A percentile compares a stretch with the other conserved stretches of the same genome.
Conservation (phyloP, 92 coral and sea anemone genomes). For the Siderastrea radians region DNA sequence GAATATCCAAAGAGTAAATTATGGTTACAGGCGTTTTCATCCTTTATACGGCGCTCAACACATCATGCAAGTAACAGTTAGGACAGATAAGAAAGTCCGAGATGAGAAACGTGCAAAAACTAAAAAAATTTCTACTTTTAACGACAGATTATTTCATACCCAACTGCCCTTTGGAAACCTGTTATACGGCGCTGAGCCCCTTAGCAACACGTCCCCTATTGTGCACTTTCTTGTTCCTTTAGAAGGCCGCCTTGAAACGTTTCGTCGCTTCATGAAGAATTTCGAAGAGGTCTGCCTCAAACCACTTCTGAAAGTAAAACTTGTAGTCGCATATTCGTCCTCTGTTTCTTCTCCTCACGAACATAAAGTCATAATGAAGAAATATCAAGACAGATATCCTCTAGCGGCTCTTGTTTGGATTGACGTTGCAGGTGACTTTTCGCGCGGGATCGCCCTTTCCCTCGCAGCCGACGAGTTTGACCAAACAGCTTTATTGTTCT, state of each 20-base stretch:
- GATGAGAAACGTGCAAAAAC: not conserved
- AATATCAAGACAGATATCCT: conserved; percentile 83
- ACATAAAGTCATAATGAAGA: conserved; percentile 70
- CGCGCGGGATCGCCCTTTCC: conserved; percentile 90
- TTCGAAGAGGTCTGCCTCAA: conserved; percentile 89
- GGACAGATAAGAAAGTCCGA: conserved; percentile 76
- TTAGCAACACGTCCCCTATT: conserved; percentile 26
- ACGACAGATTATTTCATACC: conserved; percentile 72
- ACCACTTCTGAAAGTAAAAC: conserved; percentile 78
- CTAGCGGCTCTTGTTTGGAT: conserved; percentile 88
- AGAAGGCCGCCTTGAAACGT: conserved; percentile 83
- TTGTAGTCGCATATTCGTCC: conserved; percentile 88
- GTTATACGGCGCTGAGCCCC: conserved; percentile 72
- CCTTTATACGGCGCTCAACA: conserved; percentile 88
- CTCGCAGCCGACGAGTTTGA: conserved; percentile 91
- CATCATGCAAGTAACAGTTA: conserved; percentile 82
- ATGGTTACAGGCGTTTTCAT: conserved; percentile 87
- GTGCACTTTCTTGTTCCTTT: conserved; percentile 91
- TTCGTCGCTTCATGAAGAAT: conserved; percentile 90
- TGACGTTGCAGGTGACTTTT: conserved; percentile 82
- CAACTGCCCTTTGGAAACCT: conserved; percentile 91
- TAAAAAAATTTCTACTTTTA: not conserved
- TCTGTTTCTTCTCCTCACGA: conserved; percentile 68
- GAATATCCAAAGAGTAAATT: conserved; percentile 71
- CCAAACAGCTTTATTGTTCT: conserved; percentile 79